Evolutionary conservation across 2,113 vertebrate species (phyloP), one percentile per base, ranked within the genome.

Genomic region (Ranitomeya variabilis): DNA sequence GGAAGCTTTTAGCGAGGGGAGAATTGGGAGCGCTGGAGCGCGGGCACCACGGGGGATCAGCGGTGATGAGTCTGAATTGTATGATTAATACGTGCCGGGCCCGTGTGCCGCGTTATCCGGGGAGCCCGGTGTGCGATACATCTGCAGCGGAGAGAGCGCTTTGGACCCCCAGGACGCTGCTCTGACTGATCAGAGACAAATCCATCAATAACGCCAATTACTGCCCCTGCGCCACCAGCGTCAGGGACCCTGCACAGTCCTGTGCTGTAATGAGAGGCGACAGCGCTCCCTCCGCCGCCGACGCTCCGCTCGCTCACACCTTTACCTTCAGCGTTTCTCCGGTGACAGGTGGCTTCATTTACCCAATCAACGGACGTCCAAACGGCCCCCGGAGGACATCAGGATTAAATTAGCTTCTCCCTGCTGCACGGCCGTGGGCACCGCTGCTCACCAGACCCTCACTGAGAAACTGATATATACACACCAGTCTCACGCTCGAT

Each of bases 171-270:
- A 77, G 18, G 74, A 54, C 86, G 67, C 45, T 15, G 21, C 59
- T 86, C 37, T 66, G 85, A 54, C 74, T 78, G 81, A 83, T 83
- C 45, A n/a, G 67, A 85, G 67, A 73, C 83, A 16, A 57, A 69
- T 54, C 86, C 86, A 87, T 87, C 86, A 87, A 87, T 80, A 87
- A 87, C 51, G 62, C 77, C 86, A 87, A 87, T 87, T 87, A 87
- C 77, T 71, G 86, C 62, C 86, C 86, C 77, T 3, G 23, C 64
- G 64, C 64, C 15, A 37, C 62, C 37, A 14, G 21, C 76, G 12
- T 77, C 77, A 16, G 62, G 74, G 85, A 87, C 26, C 64, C 77
- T 59, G 77, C 71, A 71, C 26, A 51, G 51, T 59, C 77, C 54
- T 64, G 57, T 18, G 1, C 77, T 11, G 23, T 87, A 87, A 87